Evolutionary conservation across 2,888 invertebrate genomes (phyloP).

Genomic region (Amaurobius ferox): DNA sequence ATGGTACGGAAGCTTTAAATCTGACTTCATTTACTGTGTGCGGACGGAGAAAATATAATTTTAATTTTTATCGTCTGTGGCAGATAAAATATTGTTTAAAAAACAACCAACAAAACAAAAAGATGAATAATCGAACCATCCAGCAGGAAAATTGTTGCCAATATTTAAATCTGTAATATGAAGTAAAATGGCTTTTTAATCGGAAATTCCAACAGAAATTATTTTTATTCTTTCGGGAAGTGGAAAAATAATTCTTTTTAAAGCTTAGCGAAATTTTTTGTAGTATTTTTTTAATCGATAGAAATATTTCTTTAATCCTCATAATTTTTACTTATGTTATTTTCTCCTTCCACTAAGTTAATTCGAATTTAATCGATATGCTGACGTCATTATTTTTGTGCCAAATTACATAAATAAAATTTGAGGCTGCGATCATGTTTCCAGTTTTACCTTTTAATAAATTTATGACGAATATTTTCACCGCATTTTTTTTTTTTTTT

Average conservation of each 20-base stretch:
- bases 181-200: conserved; percentile 56
- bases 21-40: too few species aligned
- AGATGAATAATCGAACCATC: conserved; percentile 58
- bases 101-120: too few species aligned
- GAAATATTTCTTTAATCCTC: conserved; percentile 37
- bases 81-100: too few species aligned
- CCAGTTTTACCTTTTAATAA: background rate
- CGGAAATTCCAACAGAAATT: background rate
- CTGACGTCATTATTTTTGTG: conserved; percentile 15
- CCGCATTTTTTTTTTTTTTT: too few species aligned
- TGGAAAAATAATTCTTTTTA: conserved; percentile 30
- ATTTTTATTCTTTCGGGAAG: background rate
- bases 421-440: background rate
- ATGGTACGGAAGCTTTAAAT: too few species aligned
- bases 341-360: conserved; percentile 26
- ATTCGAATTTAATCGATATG: conserved; percentile 50
- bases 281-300: conserved; percentile 57
- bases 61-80: too few species aligned
- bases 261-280: conserved; percentile 52
- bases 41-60: too few species aligned
- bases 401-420: background rate
- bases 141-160: conserved; percentile 63
- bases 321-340: background rate
- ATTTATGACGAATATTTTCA: too few species aligned
- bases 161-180: conserved; percentile 61